Evolutionary conservation across 2,888 invertebrate species (phyloP), one percentile per base, ranked within the genome.

Genomic region (Patella ulyssiponensis): DNA sequence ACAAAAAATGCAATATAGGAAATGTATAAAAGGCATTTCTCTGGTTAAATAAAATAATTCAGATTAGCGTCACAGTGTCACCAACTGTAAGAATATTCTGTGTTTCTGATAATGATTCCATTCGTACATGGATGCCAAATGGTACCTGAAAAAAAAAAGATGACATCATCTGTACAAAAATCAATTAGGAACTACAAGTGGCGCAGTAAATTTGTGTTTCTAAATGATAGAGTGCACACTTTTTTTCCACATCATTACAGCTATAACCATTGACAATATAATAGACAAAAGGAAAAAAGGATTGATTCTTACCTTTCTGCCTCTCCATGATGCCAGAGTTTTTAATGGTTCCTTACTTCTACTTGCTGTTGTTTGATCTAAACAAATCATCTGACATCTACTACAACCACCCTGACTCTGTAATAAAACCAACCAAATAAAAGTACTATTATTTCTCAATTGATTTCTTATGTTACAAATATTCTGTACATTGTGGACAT

Each of bases 371-470:
- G 93, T 93, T 92, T 97, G 98, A 92, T 98, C 95, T 80, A 98
- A 95, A 90, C 98, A 98, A 79, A 99, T 95, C 96, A 98, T 98
- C 92, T 97, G 97, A 90, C 98, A 99, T 76, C 98, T 94, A 1
- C 95, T 95, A 89, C 98, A 98, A 69, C 94, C 94, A 0, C 96
- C 96, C 84, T 95, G 94, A 75, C 95, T 94, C 95, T 96, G 92
- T 33, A 82, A 79, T 5, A 56, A 73, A 20, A 44, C 23, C 23
- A 73, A 4, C 12, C 9, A n/a, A n/a, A 20, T 64, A 7, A 20
- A 20, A 64, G n/a, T 64, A 64, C 14, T 64, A n/a, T 20, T 20
- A 64, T 9, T 64, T 44, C 44, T 44, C 44, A 44, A 9, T 44
- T 44, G 44, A 44, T 44, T 44, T 44, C 7, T 44, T 44, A 44